Percentiles rank a stretch among this genome's conserved stretches.
These are phyloP conservation scores for Calidris pugnax DNA, from an alignment of 2,113 vertebrate species.

Conservation along the genomic window DNA sequence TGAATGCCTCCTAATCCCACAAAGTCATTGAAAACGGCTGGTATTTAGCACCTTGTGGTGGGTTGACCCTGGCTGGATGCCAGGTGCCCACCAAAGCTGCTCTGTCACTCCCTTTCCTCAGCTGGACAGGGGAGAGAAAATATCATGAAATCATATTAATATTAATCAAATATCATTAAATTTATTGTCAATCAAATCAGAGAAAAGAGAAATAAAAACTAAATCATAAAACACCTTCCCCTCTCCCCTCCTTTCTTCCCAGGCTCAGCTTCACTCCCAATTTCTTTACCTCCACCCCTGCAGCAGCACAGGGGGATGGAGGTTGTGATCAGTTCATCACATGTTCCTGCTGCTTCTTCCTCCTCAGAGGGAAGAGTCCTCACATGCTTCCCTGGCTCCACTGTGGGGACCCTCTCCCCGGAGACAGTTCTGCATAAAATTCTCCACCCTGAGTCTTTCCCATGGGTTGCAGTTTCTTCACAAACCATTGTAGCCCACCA, in stretches of 20 bases:
- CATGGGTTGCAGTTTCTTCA: neutral
- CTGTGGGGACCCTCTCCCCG: neutral
- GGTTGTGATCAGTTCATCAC: neutral
- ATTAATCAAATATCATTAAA: too few species aligned
- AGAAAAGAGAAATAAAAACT: neutral
- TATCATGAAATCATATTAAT: neutral
- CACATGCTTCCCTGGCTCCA: neutral
- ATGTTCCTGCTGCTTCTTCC: neutral
- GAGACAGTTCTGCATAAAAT: neutral
- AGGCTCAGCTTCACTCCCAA: neutral
- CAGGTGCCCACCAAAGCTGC: neutral
- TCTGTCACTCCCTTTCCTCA: neutral
- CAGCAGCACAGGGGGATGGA: neutral
- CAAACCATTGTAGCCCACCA: neutral
- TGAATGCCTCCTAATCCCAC: neutral
- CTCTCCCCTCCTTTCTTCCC: neutral
- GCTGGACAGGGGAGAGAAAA: neutral
- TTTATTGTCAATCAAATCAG: neutral
- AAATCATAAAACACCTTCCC: neutral
- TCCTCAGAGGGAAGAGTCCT: neutral
- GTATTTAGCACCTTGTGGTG: neutral
- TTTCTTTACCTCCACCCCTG: neutral
- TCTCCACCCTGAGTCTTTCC: neutral
- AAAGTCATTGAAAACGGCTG: neutral
- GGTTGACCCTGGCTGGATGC: neutral